phyloP scores from a whole-genome alignment of 2,888 invertebrate genomes.

The Monochamus alternatus region DNA sequence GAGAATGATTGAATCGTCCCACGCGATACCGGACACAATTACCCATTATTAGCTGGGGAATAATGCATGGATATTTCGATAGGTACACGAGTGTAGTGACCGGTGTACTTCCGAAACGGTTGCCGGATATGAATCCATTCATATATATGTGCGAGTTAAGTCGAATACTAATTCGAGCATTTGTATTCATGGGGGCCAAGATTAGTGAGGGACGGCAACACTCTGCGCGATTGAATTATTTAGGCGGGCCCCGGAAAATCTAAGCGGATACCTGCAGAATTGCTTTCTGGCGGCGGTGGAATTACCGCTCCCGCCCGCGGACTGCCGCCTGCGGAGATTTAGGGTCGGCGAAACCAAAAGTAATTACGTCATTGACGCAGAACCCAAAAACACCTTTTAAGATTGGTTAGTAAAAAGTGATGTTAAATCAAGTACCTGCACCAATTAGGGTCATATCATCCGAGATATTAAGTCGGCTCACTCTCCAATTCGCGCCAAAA shows the following conservation, averaged over 20 bases:
- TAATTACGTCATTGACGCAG: no score
- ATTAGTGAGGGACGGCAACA: slow-evolving; percentile 54
- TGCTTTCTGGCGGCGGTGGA: slow-evolving; percentile 47
- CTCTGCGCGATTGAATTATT: slow-evolving; percentile 60
- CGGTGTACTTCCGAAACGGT: slow-evolving; percentile 46
- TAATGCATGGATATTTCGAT: not conserved
- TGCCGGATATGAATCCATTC: slow-evolving; percentile 53
- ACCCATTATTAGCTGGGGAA: slow-evolving; percentile 6
- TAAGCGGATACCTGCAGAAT: slow-evolving; percentile 47
- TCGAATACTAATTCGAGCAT: slow-evolving; percentile 57
- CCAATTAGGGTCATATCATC: no score
- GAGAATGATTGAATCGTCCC: no score
- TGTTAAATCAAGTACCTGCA: no score
- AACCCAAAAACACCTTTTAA: no score
- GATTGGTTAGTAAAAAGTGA: no score
- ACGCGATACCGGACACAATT: no score
- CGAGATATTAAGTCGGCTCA: no score
- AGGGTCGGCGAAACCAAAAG: not conserved
- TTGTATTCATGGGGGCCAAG: slow-evolving; percentile 61
- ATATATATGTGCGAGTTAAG: slow-evolving; percentile 43
- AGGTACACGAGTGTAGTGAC: slow-evolving; percentile 46
- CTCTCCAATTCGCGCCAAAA: no score
- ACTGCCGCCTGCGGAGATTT: slow-evolving; percentile 8
- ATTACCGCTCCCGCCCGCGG: slow-evolving; percentile 46
- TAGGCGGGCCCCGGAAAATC: slow-evolving; percentile 45